Base-by-base conservation (phyloP, 2,797 vertebrate genomes). In the Tragopan temminckii region DNA sequence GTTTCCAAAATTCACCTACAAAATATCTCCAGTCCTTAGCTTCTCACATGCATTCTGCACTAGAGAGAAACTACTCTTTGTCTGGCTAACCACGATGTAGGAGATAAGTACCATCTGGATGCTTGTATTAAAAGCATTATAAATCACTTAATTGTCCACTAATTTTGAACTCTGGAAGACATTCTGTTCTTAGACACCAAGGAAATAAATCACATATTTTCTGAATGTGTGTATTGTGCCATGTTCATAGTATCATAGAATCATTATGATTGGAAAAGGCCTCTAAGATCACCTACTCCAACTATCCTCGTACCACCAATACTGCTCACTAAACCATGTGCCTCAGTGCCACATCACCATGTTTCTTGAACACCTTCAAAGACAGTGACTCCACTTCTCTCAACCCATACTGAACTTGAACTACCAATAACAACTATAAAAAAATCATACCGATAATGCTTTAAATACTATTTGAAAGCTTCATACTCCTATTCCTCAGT, bases 391-490 rank as follows among this genome's bases (percentile, higher is more conserved):
- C 29, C 52, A 53, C 27, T 31, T 53, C 29, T 31, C 29, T 53
- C 81, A 45, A 93, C 27, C 7, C 15, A 75, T 21, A 63, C 35
- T 68, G 61, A 87, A 79, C 27, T 7, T 70, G 24, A 86, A 46
- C 45, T 52, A 58, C 35, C 8, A 40, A 33, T 61, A 90, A 55
- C 24, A 88, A 70, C 59, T 52, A 64, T 64, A 58, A 75, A 61
- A 75, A 92, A 92, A 57, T 64, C 63, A 69, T 12, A 33, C 19
- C 52, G 21, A 35, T 77, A 45, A 31, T 86, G 42, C 61, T 85
- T 85, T 80, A 79, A 93, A 84, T 74, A 61, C 27, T 64, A 38
- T 74, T 61, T 74, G 61, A 91, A 88, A 81, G 9, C 9, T 46
- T 74, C 61, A 77, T 93, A 76, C 27, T 70, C 23, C n/a, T 62